Evolutionary conservation across 2,113 vertebrate species (phyloP).

Genomic region (Asarcornis scutulata): DNA sequence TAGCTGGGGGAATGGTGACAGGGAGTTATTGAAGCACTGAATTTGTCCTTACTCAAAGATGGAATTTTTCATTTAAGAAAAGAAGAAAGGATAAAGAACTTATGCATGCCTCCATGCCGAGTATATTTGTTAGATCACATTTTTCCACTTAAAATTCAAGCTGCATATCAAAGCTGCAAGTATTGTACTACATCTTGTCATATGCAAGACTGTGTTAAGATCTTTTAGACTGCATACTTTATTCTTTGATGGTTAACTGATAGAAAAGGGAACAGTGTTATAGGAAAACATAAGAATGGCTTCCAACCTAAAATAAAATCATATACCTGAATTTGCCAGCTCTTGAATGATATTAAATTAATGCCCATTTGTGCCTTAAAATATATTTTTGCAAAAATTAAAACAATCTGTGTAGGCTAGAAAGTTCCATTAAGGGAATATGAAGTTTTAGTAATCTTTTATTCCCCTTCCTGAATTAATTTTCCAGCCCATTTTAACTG

Average conservation of each 20-base stretch:
- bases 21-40: background rate
- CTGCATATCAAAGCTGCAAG: background rate
- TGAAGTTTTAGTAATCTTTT: background rate
- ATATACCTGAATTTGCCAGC: background rate
- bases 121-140: background rate
- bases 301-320: slow-evolving; percentile 1
- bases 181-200: background rate
- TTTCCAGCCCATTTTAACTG: background rate
- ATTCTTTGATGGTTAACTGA: background rate
- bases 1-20: background rate
- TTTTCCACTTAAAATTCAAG: slow-evolving; percentile 38
- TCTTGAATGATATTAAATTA: slow-evolving; percentile 7
- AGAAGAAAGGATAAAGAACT: background rate
- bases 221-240: slow-evolving; percentile 4
- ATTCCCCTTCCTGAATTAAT: background rate
- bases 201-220: background rate
- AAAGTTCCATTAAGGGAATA: background rate
- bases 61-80: background rate
- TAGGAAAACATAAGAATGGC: background rate
- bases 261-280: background rate
- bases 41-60: background rate
- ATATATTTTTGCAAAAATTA: background rate
- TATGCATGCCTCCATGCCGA: background rate
- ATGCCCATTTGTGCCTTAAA: background rate
- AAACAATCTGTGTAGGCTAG: background rate